Evolutionary conservation across 2,888 invertebrate species (phyloP), one percentile per base, ranked within the genome.

Genomic region (Hoplodrina ambigua): DNA sequence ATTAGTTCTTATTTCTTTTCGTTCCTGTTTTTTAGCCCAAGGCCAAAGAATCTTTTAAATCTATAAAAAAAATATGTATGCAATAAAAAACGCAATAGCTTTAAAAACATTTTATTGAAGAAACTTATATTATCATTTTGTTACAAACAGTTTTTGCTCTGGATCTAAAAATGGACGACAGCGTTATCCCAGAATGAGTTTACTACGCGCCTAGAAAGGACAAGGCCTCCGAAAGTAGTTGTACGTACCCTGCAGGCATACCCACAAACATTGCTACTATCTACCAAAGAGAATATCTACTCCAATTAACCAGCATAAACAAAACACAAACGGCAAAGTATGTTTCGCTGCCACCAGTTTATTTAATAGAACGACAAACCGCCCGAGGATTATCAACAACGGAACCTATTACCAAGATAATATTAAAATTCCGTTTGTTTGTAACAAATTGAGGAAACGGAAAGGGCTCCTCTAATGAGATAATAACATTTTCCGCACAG

Each of bases 371-470:
- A 89, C 84, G 85, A 89, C 84, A 85, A 86, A 86, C 77, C 83
- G 85, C 86, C 86, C 68, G 73, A 83, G 85, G 86, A 88, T 89
- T 87, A 88, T 86, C 80, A 87, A 87, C 84, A 88, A 77, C 77
- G 80, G 77, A 85, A 85, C 85, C 86, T 81, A 87, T 86, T 85
- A 83, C 80, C 71, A 83, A 81, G 80, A 88, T 88, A 86, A 89
- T 91, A 92, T 92, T 91, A 92, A 92, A 92, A 92, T 91, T 92
- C 89, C 89, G 90, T 92, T 92, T 92, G 92, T 91, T 92, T 89
- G 82, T 85, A 85, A 89, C 89, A 88, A 91, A 91, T 90, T 91
- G 91, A 88, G 90, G 89, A 85, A 90, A 89, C 86, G 87, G 86
- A 88, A 91, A 91, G 89, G 92, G 89, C 89, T 87, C 79, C 70